Evolutionary conservation across 1,140 invertebrate species (phyloP).

Genomic region (Sesamia nonagrioides): DNA sequence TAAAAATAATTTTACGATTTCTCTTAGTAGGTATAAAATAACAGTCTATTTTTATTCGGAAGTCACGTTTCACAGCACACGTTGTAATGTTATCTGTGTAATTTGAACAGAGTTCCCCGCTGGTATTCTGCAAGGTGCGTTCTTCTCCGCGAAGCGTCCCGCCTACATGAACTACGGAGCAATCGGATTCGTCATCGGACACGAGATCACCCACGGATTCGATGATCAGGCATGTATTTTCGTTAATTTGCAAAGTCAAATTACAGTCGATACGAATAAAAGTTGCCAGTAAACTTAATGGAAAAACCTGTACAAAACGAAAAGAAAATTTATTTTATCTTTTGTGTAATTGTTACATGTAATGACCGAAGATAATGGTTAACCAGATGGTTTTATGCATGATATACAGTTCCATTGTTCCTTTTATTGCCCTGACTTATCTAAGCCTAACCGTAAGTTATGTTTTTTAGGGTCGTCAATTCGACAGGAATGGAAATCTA

Average conservation of each 20-base stretch:
- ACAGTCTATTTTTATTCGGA: no score
- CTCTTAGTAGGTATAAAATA: no score
- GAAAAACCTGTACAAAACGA: no score
- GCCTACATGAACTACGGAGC: constrained; percentile 97
- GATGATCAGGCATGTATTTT: constrained; percentile 91
- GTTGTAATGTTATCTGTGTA: no score
- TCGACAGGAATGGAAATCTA: constrained; percentile 96
- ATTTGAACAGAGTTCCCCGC: constrained; percentile 93
- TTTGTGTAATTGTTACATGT: background rate
- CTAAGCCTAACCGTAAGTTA: background rate
- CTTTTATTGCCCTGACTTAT: background rate
- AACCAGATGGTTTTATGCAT: no score
- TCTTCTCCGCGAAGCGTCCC: constrained; percentile 94
- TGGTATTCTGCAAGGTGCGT: constrained; percentile 96
- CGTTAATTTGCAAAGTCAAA: no score
- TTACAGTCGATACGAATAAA: no score
- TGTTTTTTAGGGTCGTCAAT: constrained; percentile 92
- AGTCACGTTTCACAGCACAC: no score
- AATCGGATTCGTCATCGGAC: constrained; percentile 97
- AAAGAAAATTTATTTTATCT: background rate
- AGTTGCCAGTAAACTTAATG: background rate
- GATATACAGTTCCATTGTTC: no score
- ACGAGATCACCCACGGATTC: constrained; percentile 98
- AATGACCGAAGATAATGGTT: no score
- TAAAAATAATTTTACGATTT: no score